Percentiles rank a stretch among this genome's conserved stretches.
These are phyloP conservation scores for Tenthredo mesomela DNA, from an alignment of 2,888 invertebrate genomes.

Conservation along the genomic window DNA sequence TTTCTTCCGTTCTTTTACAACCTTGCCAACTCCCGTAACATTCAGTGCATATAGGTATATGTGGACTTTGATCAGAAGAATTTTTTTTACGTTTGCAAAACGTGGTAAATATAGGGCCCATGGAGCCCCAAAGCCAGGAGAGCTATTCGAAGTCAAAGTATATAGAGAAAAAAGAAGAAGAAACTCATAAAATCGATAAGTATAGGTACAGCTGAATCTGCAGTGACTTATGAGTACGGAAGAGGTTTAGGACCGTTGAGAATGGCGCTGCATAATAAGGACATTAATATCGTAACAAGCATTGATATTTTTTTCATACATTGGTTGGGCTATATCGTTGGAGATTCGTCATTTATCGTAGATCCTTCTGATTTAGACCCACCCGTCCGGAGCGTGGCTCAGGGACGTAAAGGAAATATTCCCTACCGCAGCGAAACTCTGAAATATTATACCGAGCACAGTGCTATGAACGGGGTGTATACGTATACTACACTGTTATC, in stretches of 20 bases:
- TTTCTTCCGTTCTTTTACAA: not conserved
- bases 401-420: not conserved
- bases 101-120: not conserved
- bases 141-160: not conserved
- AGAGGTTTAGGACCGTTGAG: not conserved
- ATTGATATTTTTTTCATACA: slow-evolving; percentile 55
- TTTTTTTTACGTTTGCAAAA: not conserved
- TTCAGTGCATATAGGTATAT: not conserved
- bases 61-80: not conserved
- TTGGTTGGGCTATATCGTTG: slow-evolving; percentile 55
- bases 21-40: not conserved
- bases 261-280: slow-evolving; percentile 66
- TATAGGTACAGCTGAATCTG: not conserved
- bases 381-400: not conserved
- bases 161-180: not conserved
- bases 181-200: not conserved
- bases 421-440: slow-evolving; percentile 19
- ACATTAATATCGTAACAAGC: slow-evolving; percentile 68
- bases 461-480: not conserved
- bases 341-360: slow-evolving; percentile 58
- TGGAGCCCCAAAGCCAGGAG: not conserved
- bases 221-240: not conserved
- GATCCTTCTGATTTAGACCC: not conserved
- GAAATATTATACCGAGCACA: slow-evolving; percentile 7
- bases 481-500: not conserved